Evolutionary conservation across 2,113 vertebrate species (phyloP).

Genomic region (Saccopteryx leptura): DNA sequence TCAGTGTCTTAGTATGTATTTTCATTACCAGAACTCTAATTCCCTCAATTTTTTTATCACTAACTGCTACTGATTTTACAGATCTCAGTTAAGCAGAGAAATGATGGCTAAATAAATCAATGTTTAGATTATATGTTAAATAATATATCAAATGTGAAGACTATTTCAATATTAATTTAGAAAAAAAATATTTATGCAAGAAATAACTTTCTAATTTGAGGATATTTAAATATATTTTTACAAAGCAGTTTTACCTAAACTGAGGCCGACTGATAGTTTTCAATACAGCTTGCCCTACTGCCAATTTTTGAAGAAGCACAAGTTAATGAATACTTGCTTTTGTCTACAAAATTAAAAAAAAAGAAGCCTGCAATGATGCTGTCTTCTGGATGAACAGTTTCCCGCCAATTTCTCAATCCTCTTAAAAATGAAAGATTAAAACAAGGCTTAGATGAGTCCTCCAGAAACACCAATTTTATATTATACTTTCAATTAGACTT

Average conservation of each 20-base stretch:
- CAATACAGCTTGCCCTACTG: not conserved
- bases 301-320: not conserved
- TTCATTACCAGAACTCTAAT: not conserved
- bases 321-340: conserved; percentile 9
- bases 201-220: not conserved
- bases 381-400: conserved; percentile 18
- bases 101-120: not conserved
- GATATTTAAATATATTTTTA: not conserved
- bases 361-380: not conserved
- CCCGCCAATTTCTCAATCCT: not conserved
- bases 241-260: conserved; percentile 33
- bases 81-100: not conserved
- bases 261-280: not conserved
- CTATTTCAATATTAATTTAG: conserved; percentile 39
- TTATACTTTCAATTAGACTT: not conserved
- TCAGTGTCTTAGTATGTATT: not conserved
- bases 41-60: not conserved
- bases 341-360: conserved; percentile 25
- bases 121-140: not conserved
- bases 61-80: not conserved
- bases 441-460: not conserved
- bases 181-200: not conserved
- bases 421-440: conserved; percentile 54
- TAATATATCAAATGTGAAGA: not conserved
- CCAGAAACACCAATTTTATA: conserved; percentile 28